Base-by-base conservation (phyloP, 2,797 vertebrate species). In the Glossophaga mutica region DNA sequence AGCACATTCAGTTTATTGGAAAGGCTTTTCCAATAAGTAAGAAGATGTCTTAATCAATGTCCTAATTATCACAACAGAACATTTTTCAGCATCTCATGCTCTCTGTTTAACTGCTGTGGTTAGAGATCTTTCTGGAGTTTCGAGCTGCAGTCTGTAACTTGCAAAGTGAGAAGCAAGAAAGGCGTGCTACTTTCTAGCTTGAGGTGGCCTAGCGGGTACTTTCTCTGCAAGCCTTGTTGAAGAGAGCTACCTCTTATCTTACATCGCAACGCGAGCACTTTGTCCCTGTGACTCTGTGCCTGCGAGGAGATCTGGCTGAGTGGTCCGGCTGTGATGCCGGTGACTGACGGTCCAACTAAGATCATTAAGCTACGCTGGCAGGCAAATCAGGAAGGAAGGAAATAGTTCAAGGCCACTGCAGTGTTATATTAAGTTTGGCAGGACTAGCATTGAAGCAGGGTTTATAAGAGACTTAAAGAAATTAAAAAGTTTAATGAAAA, bases 361-460 rank as follows among this genome's bases (percentile, higher is more conserved):
- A 67, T 76, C 78, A 68, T 88, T 65, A 79, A 84, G 85, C 92
- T 94, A 21, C 50, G 62, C 16, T 81, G 74, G 93, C 73, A 96
- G 89, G 83, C 73, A 92, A 59, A 42, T 97, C 96, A 98, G 97
- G 98, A 97, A 98, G 96, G 95, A 97, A 98, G 95, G 96, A 48
- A 96, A 97, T n/a, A 70, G 94, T 55, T 77, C 26, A 91, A 82
- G 65, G 77, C 15, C 21, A 29, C 22, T 15, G 46, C 9, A 52
- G 29, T 1, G 48, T 74, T 67, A 18, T 32, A 42, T 2, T 16
- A 90, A 55, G 46, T 42, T 91, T 74, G 76, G 52, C 37, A 92
- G 55, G 55, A 62, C 84, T 48, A 90, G n/a, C 57, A 52, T 62
- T 79, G 59, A 67, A 91, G 77, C 44, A 85, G 77, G 24, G 32